Conservation (phyloP, 2,797 vertebrate genomes). For the Pogonophryne albipinna region DNA sequence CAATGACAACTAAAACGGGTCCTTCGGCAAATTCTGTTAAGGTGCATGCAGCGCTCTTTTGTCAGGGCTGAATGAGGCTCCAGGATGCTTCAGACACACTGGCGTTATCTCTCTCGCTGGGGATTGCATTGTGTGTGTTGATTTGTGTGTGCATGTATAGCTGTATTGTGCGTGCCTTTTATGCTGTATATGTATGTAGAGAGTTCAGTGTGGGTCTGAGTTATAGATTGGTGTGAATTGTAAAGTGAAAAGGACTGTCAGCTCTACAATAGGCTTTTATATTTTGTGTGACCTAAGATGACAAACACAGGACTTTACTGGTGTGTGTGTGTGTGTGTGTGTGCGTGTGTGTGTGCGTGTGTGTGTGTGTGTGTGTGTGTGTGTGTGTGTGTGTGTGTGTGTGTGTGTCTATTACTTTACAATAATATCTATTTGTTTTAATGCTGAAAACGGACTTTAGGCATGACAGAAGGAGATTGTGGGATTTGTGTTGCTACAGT, state of each 20-base stretch:
- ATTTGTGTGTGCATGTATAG: constrained; percentile 12
- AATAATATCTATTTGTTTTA: not conserved
- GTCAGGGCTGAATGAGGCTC: constrained; percentile 42
- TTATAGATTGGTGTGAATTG: constrained; percentile 16
- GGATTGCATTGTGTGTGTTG: constrained; percentile 23
- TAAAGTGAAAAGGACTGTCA: constrained; percentile 31
- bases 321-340: constrained; percentile 1
- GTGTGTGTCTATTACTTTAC: not conserved
- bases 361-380: not conserved
- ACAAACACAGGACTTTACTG: not conserved
- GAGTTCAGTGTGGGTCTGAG: constrained; percentile 4
- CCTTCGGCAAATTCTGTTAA: constrained; percentile 36
- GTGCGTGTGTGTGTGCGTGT: not conserved
- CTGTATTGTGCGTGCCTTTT: constrained; percentile 14
- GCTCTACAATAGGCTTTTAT: constrained; percentile 23
- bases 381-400: not conserved
- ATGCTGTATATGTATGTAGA: not conserved
- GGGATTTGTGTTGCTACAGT: not conserved
- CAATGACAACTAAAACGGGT: constrained; percentile 26
- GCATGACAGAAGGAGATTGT: not conserved
- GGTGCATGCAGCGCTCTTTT: constrained; percentile 32
- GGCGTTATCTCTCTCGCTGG: constrained; percentile 26
- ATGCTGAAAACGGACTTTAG: not conserved
- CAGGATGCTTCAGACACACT: constrained; percentile 37
- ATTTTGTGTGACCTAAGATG: constrained; percentile 8